phyloP scores from a whole-genome alignment of 2,797 vertebrate genomes.

The Varecia variegata region DNA sequence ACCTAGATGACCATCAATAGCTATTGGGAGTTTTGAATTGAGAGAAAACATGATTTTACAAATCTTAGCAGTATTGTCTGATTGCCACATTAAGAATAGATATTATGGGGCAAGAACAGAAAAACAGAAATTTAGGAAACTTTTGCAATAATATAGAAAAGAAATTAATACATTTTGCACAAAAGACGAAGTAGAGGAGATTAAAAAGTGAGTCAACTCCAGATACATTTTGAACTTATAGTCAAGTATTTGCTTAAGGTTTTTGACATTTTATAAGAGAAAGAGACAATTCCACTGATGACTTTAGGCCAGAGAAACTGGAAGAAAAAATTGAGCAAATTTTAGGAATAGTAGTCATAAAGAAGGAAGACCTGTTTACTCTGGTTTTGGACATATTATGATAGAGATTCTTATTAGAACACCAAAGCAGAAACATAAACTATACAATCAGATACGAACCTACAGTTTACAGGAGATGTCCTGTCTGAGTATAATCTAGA shows the following conservation, averaged over 20 bases:
- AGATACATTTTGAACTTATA: neutral
- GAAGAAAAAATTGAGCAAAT: neutral
- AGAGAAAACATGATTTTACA: neutral
- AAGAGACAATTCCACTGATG: neutral
- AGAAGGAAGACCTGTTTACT: neutral
- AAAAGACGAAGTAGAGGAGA: neutral
- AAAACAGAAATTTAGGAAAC: neutral
- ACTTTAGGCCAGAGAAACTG: neutral
- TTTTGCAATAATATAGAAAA: neutral
- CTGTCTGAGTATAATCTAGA: neutral
- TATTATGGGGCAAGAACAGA: neutral
- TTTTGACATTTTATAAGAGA: neutral
- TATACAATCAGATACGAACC: neutral
- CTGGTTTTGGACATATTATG: neutral
- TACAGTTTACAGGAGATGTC: neutral
- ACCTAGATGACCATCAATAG: neutral
- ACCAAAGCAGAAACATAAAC: neutral
- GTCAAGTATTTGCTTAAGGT: neutral
- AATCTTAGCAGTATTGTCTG: neutral
- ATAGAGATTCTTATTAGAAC: neutral
- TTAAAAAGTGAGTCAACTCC: neutral
- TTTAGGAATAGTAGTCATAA: neutral
- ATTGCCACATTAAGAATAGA: neutral
- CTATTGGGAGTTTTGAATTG: neutral
- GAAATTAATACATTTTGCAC: neutral